Evolutionary conservation across 2,888 invertebrate species (phyloP).

Genomic region (Muscina levida): DNA sequence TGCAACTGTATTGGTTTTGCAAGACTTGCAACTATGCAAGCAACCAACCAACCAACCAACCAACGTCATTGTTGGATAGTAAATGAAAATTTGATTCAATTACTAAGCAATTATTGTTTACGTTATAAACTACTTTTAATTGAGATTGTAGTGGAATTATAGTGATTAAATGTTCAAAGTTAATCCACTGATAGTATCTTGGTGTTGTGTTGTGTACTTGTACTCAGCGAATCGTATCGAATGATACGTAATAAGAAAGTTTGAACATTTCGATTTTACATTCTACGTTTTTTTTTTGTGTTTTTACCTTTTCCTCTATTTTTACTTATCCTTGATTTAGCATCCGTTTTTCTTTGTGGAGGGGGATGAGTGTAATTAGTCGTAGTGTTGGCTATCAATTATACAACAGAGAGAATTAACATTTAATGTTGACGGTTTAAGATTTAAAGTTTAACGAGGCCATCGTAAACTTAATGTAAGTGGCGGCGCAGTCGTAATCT

Average conservation of each 20-base stretch:
- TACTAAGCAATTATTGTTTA: slow-evolving; percentile 66
- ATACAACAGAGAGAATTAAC: too few relatives aligned
- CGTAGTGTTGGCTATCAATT: not conserved
- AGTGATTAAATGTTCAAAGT: slow-evolving; percentile 64
- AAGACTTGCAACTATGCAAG: slow-evolving; percentile 18
- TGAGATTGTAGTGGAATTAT: slow-evolving; percentile 65
- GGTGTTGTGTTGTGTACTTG: slow-evolving; percentile 43
- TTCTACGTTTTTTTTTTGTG: slow-evolving; percentile 9
- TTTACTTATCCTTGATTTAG: too few relatives aligned
- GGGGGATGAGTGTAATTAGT: too few relatives aligned
- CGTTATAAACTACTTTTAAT: slow-evolving; percentile 66
- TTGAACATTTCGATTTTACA: not conserved
- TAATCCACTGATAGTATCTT: slow-evolving; percentile 61
- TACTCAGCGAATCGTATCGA: too few relatives aligned
- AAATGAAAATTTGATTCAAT: slow-evolving; percentile 66
- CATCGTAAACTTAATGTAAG: too few relatives aligned
- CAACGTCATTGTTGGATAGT: slow-evolving; percentile 42
- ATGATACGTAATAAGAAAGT: slow-evolving; percentile 35
- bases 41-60: too few relatives aligned
- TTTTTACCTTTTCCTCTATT: not conserved
- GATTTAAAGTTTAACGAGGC: too few relatives aligned
- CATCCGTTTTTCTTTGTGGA: too few relatives aligned
- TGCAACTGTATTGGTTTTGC: slow-evolving; percentile 8
- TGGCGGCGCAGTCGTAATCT: too few relatives aligned
- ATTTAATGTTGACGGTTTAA: too few relatives aligned